These are phyloP conservation scores for Dione vanillae DNA, from an alignment of 2,888 invertebrate species.

Conservation along the genomic window DNA sequence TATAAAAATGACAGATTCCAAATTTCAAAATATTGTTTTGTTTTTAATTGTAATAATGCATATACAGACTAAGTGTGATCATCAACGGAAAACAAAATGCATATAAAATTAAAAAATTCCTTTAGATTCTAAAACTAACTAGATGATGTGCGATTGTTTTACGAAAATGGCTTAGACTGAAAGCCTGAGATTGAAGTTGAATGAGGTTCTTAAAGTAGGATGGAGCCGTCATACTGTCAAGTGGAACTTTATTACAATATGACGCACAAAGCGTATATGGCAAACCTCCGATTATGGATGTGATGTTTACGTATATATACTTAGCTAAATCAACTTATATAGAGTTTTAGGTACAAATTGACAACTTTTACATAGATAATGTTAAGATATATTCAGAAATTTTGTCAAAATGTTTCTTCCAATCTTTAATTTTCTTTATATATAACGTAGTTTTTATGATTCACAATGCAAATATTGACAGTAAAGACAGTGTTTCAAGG, in stretches of 20 bases:
- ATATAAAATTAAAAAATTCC: too few relatives aligned
- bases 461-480: background rate
- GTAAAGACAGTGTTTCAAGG: slow-evolving; percentile 2
- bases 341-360: background rate
- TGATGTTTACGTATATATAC: background rate
- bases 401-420: background rate
- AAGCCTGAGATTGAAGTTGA: slow-evolving; percentile 26
- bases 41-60: too few relatives aligned
- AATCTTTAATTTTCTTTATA: too few relatives aligned
- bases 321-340: background rate
- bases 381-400: too few relatives aligned
- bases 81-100: too few relatives aligned
- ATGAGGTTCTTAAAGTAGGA: slow-evolving; percentile 22
- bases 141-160: slow-evolving; percentile 13
- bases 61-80: too few relatives aligned
- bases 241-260: slow-evolving; percentile 18
- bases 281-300: slow-evolving; percentile 10
- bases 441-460: background rate
- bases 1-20: too few relatives aligned
- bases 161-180: slow-evolving; percentile 14
- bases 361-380: background rate
- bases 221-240: slow-evolving; percentile 10
- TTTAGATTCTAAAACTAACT: background rate
- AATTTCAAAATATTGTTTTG: too few relatives aligned
- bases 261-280: slow-evolving; percentile 12